phyloP scores from a whole-genome alignment of 2,888 invertebrate genomes.

The Cryptus viduatorius region DNA sequence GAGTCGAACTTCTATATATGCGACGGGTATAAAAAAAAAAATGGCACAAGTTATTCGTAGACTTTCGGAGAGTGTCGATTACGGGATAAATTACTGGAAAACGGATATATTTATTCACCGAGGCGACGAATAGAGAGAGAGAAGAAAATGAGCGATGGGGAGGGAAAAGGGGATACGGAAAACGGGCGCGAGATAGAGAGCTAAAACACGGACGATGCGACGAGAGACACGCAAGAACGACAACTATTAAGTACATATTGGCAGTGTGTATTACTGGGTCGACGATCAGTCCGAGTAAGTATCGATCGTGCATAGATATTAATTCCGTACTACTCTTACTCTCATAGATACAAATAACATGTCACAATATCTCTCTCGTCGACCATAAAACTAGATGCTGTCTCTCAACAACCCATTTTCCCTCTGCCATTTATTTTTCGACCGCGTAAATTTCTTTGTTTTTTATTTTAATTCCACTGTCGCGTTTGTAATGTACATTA shows the following conservation, averaged over 20 bases:
- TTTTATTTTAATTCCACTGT: neutral
- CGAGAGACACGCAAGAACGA: constrained; percentile 41
- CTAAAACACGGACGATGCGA: constrained; percentile 49
- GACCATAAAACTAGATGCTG: constrained; percentile 16
- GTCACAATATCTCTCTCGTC: constrained; percentile 15
- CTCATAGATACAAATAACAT: constrained; percentile 45
- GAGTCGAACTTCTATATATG: constrained; percentile 13
- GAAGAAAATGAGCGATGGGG: constrained; percentile 26
- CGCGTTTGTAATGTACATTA: constrained; percentile 35
- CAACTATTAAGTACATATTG: constrained; percentile 65
- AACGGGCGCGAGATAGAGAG: constrained; percentile 32
- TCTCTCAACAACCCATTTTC: constrained; percentile 23
- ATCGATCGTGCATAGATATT: constrained; percentile 69
- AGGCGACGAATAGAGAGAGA: constrained; percentile 16
- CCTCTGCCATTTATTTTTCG: neutral
- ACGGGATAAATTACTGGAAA: constrained; percentile 39
- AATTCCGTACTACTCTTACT: constrained; percentile 62
- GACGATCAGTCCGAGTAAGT: constrained; percentile 70
- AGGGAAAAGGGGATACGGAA: constrained; percentile 19
- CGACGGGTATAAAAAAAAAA: constrained; percentile 14
- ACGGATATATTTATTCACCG: constrained; percentile 40
- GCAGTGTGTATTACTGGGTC: constrained; percentile 65
- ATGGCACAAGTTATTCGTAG: constrained; percentile 22
- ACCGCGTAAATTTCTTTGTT: constrained; percentile 7
- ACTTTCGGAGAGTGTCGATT: constrained; percentile 34